These are phyloP conservation scores for Conops quadrifasciatus DNA, from an alignment of 2,888 invertebrate genomes.

Conservation along the genomic window DNA sequence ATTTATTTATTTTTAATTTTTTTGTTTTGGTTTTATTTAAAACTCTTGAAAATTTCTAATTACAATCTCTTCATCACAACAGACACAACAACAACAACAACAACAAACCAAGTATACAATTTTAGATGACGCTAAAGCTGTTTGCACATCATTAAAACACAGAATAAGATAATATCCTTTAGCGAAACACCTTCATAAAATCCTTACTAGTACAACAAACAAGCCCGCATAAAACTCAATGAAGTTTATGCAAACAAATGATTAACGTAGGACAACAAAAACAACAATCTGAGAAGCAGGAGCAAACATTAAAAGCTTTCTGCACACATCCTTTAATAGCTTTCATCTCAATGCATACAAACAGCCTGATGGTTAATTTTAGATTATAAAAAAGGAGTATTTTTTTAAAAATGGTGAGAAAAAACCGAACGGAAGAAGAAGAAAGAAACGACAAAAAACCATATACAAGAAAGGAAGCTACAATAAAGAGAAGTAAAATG, in stretches of 20 bases:
- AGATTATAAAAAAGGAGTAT: too few relatives aligned
- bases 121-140: not conserved
- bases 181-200: not conserved
- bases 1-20: too few relatives aligned
- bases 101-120: not conserved
- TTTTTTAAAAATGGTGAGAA: too few relatives aligned
- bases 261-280: conserved; percentile 7
- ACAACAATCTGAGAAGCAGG: not conserved
- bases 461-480: not conserved
- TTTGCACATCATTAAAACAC: conserved; percentile 23
- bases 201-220: not conserved
- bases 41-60: not conserved
- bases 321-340: not conserved
- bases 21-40: too few relatives aligned
- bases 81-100: not conserved
- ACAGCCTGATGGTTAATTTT: too few relatives aligned
- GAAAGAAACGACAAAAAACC: too few relatives aligned
- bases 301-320: not conserved
- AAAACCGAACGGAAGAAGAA: too few relatives aligned
- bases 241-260: conserved; percentile 29
- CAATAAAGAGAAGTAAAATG: not conserved
- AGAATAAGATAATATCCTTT: conserved; percentile 19
- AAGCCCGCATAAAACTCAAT: not conserved
- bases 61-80: not conserved
- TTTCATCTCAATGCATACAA: not conserved